A percentile compares a stretch with the other conserved stretches of the same genome.
These are phyloP conservation scores for Corythornis leucogaster DNA, from an alignment of 2,797 vertebrate genomes.

Conservation along the genomic window DNA sequence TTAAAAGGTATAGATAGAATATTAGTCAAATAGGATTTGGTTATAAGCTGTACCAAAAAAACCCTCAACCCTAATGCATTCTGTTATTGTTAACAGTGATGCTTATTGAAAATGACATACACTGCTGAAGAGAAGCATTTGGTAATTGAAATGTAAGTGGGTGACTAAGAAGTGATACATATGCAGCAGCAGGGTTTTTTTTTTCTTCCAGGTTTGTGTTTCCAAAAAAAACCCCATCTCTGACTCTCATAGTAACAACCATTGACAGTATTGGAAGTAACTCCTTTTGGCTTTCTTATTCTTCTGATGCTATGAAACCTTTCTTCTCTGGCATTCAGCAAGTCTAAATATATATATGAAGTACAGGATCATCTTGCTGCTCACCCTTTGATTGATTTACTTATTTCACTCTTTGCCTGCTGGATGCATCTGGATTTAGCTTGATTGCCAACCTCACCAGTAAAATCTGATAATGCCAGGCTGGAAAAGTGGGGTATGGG, in stretches of 20 bases:
- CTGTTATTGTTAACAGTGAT: not conserved
- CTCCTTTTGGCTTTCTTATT: not conserved
- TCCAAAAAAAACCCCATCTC: not conserved
- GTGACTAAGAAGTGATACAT: constrained; percentile 9
- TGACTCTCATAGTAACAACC: not conserved
- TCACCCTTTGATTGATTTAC: constrained; percentile 22
- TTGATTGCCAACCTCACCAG: constrained; percentile 26
- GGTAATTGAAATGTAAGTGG: not conserved
- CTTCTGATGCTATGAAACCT: not conserved
- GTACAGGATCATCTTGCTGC: constrained; percentile 23
- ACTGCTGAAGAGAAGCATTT: constrained; percentile 3
- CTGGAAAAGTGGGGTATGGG: not conserved
- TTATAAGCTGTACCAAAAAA: not conserved
- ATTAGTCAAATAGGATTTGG: not conserved
- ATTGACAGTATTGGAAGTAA: not conserved
- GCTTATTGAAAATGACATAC: not conserved
- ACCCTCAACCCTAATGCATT: not conserved
- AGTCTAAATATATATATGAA: not conserved
- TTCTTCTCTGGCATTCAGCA: constrained; percentile 11
- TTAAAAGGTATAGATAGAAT: not conserved
- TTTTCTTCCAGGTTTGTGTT: not conserved
- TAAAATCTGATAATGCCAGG: not conserved
- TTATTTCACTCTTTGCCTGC: not conserved
- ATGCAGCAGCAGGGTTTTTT: not conserved
- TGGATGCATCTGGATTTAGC: constrained; percentile 27